Base-by-base conservation (phyloP, 2,888 invertebrate species). In the Drosophila anomelani region DNA sequence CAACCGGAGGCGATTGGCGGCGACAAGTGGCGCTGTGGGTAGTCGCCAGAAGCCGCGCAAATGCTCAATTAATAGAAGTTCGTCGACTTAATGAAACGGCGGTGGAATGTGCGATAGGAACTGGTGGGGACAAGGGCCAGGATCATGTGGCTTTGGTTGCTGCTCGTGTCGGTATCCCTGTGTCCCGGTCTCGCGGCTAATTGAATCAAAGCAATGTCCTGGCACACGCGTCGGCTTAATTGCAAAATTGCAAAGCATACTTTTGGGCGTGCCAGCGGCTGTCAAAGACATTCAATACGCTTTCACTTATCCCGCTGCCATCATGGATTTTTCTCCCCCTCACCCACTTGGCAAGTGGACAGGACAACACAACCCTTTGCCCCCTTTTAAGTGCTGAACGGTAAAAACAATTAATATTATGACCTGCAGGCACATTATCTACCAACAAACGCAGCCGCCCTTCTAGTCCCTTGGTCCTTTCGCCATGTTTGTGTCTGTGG, bases 1-100 rank as follows among this genome's bases (percentile, higher is more conserved):
- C 85, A 89, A 62, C 67, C 58, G 68, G 51, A 62, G 80, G 62
- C 78, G 74, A 84, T 84, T 86, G 87, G 63, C 76, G 70, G 73
- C 80, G 82, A 81, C 86, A 84, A 80, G 75, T 75, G 73, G 58
- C 69, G 66, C 75, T 73, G 54, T 79, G 86, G 83, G 75, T 80
- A 72, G 83, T 75, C 59, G 38, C 26, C 43, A 17, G 64, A 72
- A 72, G 84, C 79, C 89, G 69, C 76, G 84, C 85, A 85, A 85
- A 85, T 85, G 85, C 88, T 85, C 88, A 89, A 85, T 85, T 85
- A 85, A 89, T 85, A 88, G 85, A 87, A 85, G 85, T 85, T 75
- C 69, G 72, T 29, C 62, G 77, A 71, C 77, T 81, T 85, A 87
- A 89, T 85, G 84, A 89, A 85, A 74, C 67, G 88, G 23, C 75